phyloP scores from a whole-genome alignment of 2,113 vertebrate species.

The Nanger granti region DNA sequence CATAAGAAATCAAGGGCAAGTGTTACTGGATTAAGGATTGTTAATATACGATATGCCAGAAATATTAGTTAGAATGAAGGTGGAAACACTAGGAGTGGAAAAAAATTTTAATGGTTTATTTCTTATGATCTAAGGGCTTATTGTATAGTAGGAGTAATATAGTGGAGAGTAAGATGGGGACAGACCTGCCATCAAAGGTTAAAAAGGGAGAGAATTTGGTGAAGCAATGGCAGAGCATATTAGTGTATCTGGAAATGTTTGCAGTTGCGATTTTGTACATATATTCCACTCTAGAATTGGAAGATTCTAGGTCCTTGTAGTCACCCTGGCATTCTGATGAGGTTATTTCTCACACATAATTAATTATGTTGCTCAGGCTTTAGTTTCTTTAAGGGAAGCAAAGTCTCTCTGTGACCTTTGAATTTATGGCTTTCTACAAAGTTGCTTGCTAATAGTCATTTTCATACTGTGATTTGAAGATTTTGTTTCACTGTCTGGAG shows the following conservation, averaged over 20 bases:
- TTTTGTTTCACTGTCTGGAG: background rate
- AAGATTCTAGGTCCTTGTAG: background rate
- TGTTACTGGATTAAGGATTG: background rate
- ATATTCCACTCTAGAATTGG: background rate
- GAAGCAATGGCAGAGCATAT: background rate
- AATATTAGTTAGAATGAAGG: background rate
- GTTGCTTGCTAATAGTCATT: background rate
- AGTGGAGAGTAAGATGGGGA: background rate
- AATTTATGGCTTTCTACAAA: background rate
- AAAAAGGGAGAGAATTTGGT: background rate
- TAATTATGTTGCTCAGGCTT: slow-evolving; percentile 1
- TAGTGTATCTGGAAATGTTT: background rate
- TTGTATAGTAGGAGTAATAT: background rate
- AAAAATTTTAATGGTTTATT: background rate
- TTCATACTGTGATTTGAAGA: background rate
- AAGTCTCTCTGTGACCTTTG: background rate
- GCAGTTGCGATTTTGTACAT: background rate
- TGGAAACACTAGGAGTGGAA: background rate
- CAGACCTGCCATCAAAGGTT: background rate
- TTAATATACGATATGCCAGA: background rate
- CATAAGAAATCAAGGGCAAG: background rate
- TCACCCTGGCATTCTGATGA: background rate
- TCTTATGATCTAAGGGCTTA: background rate
- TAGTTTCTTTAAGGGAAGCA: slow-evolving; percentile 15
- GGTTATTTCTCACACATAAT: background rate